Conservation (phyloP, 2,888 invertebrate genomes). For the Dynastes tityus region DNA sequence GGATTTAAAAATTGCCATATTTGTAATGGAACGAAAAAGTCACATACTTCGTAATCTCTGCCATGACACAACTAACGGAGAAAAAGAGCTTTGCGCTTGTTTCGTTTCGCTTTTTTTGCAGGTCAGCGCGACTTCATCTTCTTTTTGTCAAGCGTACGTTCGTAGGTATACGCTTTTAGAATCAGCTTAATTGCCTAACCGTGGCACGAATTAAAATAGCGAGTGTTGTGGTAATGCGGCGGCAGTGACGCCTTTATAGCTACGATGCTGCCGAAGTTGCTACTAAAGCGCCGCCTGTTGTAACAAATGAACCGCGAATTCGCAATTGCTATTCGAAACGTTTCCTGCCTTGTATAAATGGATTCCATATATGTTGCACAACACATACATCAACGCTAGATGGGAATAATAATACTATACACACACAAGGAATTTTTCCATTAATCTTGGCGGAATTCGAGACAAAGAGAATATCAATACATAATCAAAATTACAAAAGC, state of each 20-base stretch:
- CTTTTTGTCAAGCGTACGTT: background rate
- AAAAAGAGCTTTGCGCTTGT: background rate
- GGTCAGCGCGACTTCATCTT: background rate
- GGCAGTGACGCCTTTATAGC: slow-evolving; percentile 34
- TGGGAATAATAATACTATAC: slow-evolving; percentile 5
- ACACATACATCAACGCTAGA: slow-evolving; percentile 5
- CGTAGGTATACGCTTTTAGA: slow-evolving; percentile 27
- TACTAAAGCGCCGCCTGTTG: slow-evolving; percentile 24
- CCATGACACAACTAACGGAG: background rate
- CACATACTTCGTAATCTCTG: too few species aligned
- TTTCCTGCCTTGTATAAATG: slow-evolving; percentile 6
- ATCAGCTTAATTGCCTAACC: slow-evolving; percentile 39
- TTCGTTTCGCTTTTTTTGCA: background rate
- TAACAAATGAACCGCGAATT: slow-evolving; percentile 44
- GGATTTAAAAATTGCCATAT: too few species aligned
- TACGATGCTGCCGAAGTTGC: slow-evolving; percentile 31
- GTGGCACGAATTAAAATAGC: slow-evolving; percentile 41
- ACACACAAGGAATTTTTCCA: background rate
- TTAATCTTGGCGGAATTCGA: background rate
- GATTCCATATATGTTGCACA: background rate
- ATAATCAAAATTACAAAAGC: too few species aligned
- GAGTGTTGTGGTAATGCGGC: slow-evolving; percentile 35
- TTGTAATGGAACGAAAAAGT: too few species aligned
- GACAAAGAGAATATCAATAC: background rate
- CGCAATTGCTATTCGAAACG: slow-evolving; percentile 31